Conservation (phyloP, 1,140 invertebrate species). For the Agraylea sexmaculata region DNA sequence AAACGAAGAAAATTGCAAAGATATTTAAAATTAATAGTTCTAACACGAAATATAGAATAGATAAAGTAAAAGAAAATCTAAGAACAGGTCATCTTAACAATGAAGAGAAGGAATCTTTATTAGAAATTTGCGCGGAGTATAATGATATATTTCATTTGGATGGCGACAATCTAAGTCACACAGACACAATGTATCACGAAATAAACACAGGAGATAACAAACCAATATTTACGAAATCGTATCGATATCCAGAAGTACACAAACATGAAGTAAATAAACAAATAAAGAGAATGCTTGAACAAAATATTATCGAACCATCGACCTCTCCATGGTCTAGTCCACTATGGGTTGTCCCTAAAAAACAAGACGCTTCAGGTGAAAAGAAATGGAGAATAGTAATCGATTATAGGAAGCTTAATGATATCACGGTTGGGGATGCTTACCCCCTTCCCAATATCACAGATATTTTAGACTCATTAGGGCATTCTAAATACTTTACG, state of each 20-base stretch:
- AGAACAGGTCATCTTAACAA: too few species aligned
- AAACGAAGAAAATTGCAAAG: too few species aligned
- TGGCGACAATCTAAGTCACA: conserved; percentile 16
- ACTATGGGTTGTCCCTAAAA: conserved; percentile 25
- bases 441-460: conserved; percentile 42
- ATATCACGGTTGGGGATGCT: conserved; percentile 27
- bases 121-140: conserved; percentile 9
- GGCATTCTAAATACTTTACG: conserved; percentile 24
- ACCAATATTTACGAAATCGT: conserved; percentile 22
- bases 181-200: conserved; percentile 22
- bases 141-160: conserved; percentile 22
- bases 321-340: conserved; percentile 13
- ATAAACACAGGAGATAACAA: conserved; percentile 20
- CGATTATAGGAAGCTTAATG: conserved; percentile 28
- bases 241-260: conserved; percentile 25
- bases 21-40: too few species aligned
- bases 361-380: conserved; percentile 22
- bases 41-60: too few species aligned
- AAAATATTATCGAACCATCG: conserved; percentile 15
- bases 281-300: conserved; percentile 18
- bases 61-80: too few species aligned
- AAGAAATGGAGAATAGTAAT: conserved; percentile 27
- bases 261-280: conserved; percentile 22
- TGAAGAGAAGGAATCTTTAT: too few species aligned
- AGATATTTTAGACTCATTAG: conserved; percentile 25